Evolutionary conservation across 1,140 invertebrate species (phyloP), one percentile per base, ranked within the genome.

Genomic region (Drosophila willistoni): DNA sequence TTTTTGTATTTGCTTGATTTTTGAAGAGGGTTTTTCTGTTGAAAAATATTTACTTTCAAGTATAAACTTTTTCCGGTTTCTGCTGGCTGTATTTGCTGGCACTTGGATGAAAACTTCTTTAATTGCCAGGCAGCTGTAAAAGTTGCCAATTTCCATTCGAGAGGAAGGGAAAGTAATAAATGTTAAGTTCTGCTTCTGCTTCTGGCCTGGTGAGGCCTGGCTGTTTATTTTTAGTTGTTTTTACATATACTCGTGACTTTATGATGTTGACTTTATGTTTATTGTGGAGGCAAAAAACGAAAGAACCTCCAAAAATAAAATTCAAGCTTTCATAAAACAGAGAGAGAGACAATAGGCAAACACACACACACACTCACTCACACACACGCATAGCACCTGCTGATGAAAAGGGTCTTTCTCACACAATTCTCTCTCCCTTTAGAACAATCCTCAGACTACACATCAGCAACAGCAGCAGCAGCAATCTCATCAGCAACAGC

Each of bases 371-470:
- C 1, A 34, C 33, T n/a, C n/a, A n/a, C n/a, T n/a, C n/a, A 9
- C 44, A 47, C 1, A 19, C 17, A 51, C 44, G 71, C 75, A 83
- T 83, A 77, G 83, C 73, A 89, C 83, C 80, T 83, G 81, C 75
- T 90, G 77, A 84, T 17, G 75, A 83, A 89, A 79, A 89, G 77
- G 57, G 74, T 55, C 55, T 65, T 61, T 56, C 34, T 4, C 51
- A 4, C 57, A 55, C 36, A 29, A 29, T 29, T 60, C 10, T 41
- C 22, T 77, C 70, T 67, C 42, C 51, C 22, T 55, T 57, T 42
- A 90, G 89, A 84, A 77, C 74, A 86, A 90, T 84, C 83, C 81
- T 75, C 87, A 90, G 73, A 65, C 72, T 61, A 86, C 83, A 79
- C 77, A 89, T 79, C 80, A 90, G 77, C 89, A 86, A 86, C 83